Evolutionary conservation across 1,140 invertebrate species (phyloP).

Genomic region (Temnothorax curvispinosus): DNA sequence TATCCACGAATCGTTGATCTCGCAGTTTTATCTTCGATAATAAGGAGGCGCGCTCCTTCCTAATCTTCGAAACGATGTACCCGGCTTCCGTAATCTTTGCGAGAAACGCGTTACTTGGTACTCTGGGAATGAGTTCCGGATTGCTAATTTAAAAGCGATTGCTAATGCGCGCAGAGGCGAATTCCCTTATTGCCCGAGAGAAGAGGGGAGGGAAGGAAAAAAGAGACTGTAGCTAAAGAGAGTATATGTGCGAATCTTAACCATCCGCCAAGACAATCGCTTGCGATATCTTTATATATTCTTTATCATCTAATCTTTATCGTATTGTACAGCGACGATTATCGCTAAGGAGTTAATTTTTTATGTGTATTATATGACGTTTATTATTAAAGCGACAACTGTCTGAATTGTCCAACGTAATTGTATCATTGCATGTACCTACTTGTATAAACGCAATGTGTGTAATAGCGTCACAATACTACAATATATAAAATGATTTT

Average conservation of each 20-base stretch:
- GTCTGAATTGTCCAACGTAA: not conserved
- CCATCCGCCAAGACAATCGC: too few species aligned
- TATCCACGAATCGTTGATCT: not conserved
- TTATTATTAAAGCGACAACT: not conserved
- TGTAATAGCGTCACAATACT: not conserved
- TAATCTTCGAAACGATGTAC: conserved; percentile 5
- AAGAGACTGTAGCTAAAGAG: not conserved
- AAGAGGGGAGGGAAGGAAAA: too few species aligned
- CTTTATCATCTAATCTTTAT: too few species aligned
- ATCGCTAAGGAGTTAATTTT: too few species aligned
- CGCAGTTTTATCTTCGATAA: not conserved
- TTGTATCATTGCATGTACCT: not conserved
- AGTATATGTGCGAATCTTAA: too few species aligned
- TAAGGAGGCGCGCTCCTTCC: not conserved
- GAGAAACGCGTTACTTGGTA: conserved; percentile 32
- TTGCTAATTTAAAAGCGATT: conserved; percentile 51
- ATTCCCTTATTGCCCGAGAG: not conserved
- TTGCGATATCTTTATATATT: too few species aligned
- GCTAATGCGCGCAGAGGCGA: not conserved
- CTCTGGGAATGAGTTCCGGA: conserved; percentile 49
- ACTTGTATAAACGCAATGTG: not conserved
- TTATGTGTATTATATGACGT: too few species aligned
- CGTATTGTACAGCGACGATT: too few species aligned
- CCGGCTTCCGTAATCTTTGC: conserved; percentile 1
- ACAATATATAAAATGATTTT: not conserved